phyloP scores from a whole-genome alignment of 2,113 vertebrate genomes.

The Sprattus sprattus region DNA sequence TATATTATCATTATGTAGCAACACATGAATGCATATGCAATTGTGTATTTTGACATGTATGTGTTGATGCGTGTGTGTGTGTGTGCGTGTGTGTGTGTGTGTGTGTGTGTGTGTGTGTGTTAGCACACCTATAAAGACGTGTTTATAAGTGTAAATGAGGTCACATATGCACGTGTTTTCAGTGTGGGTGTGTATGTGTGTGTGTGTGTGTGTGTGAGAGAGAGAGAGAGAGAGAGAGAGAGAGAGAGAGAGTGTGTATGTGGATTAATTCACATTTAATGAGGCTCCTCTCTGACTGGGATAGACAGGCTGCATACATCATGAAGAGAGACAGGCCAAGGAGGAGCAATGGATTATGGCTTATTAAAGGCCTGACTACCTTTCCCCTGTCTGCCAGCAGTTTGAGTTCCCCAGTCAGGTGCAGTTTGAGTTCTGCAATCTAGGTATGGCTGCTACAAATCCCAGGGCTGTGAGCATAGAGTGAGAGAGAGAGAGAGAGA shows the following conservation, averaged over 20 bases:
- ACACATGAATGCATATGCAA: too few relatives aligned
- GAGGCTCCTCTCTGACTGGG: conserved; percentile 63
- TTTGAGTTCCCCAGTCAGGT: conserved; percentile 60
- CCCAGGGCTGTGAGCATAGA: background rate
- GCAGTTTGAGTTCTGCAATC: conserved; percentile 50
- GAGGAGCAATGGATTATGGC: conserved; percentile 71
- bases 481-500: background rate
- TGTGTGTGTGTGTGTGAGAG: too few relatives aligned
- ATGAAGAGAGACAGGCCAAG: conserved; percentile 62
- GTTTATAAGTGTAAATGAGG: too few relatives aligned
- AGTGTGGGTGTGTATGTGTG: too few relatives aligned
- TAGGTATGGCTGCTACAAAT: conserved; percentile 27
- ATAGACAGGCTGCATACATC: conserved; percentile 69
- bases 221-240: too few relatives aligned
- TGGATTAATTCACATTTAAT: conserved; percentile 75
- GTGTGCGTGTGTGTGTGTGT: too few relatives aligned
- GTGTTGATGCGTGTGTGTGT: too few relatives aligned
- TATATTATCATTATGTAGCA: too few relatives aligned
- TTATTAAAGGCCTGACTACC: conserved; percentile 76
- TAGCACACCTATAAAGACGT: too few relatives aligned
- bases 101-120: too few relatives aligned
- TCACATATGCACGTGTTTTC: too few relatives aligned
- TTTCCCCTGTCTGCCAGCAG: conserved; percentile 52
- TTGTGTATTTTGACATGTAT: too few relatives aligned
- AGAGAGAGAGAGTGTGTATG: conserved; percentile 26